These are phyloP conservation scores for Bilobella aurantiaca DNA, from an alignment of 1,140 invertebrate genomes.

Conservation along the genomic window DNA sequence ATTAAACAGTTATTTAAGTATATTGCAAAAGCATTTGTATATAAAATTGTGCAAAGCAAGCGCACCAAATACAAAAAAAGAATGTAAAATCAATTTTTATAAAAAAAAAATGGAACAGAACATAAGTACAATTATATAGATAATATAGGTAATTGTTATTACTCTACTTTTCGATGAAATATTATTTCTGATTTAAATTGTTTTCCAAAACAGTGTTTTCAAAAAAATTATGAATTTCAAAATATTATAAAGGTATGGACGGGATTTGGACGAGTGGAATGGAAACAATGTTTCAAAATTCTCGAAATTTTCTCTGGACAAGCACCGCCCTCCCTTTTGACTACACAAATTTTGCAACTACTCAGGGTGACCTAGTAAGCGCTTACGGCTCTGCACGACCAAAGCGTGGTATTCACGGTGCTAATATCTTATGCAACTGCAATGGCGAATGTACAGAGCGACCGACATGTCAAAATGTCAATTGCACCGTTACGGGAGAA, in stretches of 20 bases:
- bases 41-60: no score
- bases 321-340: neutral
- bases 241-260: neutral
- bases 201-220: neutral
- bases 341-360: neutral
- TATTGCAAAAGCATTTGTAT: no score
- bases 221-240: neutral
- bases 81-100: no score
- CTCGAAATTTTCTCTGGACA: neutral
- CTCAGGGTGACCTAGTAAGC: neutral
- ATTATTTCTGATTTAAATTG: neutral
- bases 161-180: no score
- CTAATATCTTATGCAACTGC: neutral
- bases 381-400: neutral
- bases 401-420: neutral
- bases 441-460: neutral
- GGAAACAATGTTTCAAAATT: neutral
- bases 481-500: neutral
- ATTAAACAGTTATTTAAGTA: no score
- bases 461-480: neutral
- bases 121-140: no score
- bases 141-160: no score
- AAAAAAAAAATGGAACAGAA: no score
- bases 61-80: no score
- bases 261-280: neutral